A percentile compares a stretch with the other conserved stretches of the same genome.
Conservation (phyloP, 2,888 invertebrate genomes). For the Ophion costatus region DNA sequence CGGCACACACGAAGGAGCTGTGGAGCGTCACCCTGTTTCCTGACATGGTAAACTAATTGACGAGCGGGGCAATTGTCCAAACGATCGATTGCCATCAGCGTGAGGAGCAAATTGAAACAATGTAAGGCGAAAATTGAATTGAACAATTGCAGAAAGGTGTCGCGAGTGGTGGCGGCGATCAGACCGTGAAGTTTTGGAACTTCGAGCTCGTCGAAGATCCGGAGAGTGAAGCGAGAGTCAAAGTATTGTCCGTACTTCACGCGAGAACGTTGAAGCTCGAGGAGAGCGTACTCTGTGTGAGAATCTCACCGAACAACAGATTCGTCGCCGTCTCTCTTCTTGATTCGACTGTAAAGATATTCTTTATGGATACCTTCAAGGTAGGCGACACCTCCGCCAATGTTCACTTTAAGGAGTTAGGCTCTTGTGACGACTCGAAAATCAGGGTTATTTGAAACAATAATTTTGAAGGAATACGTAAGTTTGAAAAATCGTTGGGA, state of each 20-base stretch:
- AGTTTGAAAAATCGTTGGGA: too few species aligned
- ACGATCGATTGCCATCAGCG: neutral
- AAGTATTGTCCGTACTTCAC: slow-evolving; percentile 91
- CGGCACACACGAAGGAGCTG: slow-evolving; percentile 92
- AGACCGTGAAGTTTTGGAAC: slow-evolving; percentile 96
- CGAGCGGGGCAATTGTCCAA: neutral
- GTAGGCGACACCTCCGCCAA: slow-evolving; percentile 82
- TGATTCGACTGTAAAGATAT: slow-evolving; percentile 97
- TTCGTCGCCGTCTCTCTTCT: slow-evolving; percentile 95
- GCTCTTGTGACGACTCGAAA: too few species aligned
- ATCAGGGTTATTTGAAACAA: too few species aligned
- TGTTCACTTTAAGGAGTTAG: neutral
- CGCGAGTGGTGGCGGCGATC: slow-evolving; percentile 94
- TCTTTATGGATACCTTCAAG: slow-evolving; percentile 97
- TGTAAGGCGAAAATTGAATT: neutral
- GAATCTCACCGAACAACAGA: slow-evolving; percentile 93
- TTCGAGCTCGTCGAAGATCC: slow-evolving; percentile 92
- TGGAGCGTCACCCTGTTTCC: slow-evolving; percentile 92
- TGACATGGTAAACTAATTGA: slow-evolving; percentile 87
- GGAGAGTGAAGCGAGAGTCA: slow-evolving; percentile 87
- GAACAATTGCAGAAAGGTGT: slow-evolving; percentile 88
- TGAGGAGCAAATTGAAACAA: neutral
- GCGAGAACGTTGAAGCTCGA: slow-evolving; percentile 93
- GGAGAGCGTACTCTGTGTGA: slow-evolving; percentile 93
- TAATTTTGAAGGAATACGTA: too few species aligned